Base-by-base conservation (phyloP, 2,888 invertebrate genomes). In the Palloptera scutellata region DNA sequence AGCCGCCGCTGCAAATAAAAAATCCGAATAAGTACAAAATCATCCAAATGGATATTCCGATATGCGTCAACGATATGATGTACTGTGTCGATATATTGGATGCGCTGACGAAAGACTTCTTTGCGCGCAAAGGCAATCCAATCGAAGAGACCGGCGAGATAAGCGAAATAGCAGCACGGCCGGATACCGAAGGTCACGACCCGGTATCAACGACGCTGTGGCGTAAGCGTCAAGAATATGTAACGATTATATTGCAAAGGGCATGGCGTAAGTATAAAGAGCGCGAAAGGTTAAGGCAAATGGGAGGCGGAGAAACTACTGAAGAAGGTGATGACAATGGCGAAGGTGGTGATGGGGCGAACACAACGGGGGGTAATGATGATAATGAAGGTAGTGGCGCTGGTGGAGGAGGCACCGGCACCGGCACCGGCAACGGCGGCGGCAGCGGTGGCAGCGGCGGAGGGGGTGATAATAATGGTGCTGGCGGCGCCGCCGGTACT, bases 11-110 rank as follows among this genome's bases (percentile, higher is more conserved):
- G 78, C 96, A 97, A 88, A 96, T 98, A 79, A 96, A 96, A 86
- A 97, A 97, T 86, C 98, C 98, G 77, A 98, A 98, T 87, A 97
- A 97, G 88, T 97, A 97, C 88, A 97, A 97, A 89, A 95, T 98
- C 85, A 96, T 98, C 84, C 95, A 96, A 80, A 95, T 98, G 95
- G 97, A 98, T 87, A 97, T 98, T 85, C 95, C 98, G 75, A 98
- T 98, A 85, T 98, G 97, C 88, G 95, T 96, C 86, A 94, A 94
- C 76, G 97, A 98, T 86, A 90, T 94, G 87, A 96, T 97, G 91
- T 97, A 95, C 88, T 98, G 98, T 87, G 96, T 97, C 83, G 98
- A 98, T 88, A 97, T 98, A 82, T 88, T 98, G 83, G 98, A 98
- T 87, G 97, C 97, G 74, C 90, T 98, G 79, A 98, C 98, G 71